Conservation (phyloP, 2,113 vertebrate genomes). For the Elachura formosa region DNA sequence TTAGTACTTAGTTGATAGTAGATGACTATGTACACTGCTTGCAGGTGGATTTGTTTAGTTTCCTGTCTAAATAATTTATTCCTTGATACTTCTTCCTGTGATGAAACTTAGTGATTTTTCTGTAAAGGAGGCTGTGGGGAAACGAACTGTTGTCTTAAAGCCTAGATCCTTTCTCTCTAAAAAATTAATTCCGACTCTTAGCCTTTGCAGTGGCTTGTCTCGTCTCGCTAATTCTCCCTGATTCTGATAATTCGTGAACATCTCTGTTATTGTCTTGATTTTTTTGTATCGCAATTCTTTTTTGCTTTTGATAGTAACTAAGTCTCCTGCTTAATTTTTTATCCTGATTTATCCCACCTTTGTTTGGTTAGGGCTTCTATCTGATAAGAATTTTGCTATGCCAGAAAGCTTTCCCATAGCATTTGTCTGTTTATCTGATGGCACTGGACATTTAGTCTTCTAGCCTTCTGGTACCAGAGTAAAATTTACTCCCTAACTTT, state of each 20-base stretch:
- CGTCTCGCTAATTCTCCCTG: background rate
- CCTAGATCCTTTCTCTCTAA: rapidly evolving
- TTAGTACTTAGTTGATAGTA: background rate
- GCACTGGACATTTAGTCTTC: background rate
- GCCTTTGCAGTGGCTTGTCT: background rate
- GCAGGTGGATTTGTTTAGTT: background rate
- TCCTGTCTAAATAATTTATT: background rate
- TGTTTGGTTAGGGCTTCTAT: background rate
- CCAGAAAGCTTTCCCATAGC: background rate
- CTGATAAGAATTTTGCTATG: background rate
- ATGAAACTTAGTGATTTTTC: background rate
- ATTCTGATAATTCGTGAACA: background rate
- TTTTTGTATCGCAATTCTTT: background rate
- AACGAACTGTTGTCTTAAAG: background rate
- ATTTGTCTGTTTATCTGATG: background rate
- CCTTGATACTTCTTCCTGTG: background rate
- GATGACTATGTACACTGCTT: background rate
- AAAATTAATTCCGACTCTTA: background rate
- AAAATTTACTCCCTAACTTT: background rate
- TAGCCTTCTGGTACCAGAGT: background rate
- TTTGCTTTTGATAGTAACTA: background rate
- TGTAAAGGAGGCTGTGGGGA: background rate
- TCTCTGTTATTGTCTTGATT: background rate
- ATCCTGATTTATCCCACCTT: background rate
- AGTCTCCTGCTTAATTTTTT: background rate